Evolutionary conservation across 2,797 vertebrate species (phyloP), one percentile per base, ranked within the genome.

Genomic region (Pipistrellus kuhlii): DNA sequence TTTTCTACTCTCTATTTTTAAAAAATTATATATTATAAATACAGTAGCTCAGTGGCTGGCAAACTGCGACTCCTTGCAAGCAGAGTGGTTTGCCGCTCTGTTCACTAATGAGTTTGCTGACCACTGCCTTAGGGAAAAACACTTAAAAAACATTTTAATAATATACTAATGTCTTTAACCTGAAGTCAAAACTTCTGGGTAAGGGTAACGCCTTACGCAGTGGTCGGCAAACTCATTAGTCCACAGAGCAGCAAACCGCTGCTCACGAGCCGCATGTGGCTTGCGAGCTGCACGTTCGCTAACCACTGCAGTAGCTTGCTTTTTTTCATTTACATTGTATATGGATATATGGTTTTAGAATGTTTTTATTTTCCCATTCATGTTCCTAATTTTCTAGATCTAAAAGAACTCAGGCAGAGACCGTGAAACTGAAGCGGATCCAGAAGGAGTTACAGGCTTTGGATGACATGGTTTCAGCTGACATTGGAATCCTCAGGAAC

Each of bases 401-500:
- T 88, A 99, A 99, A 98, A 99, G 99, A 98, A 99, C 99, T 53
- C 99, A 99, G 85, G 99, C 99, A 3, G 99, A 99, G 96, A 98
- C 99, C 0, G 98, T 99, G 95, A 99, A 99, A 97, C 98, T 99
- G 62, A 99, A 99, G 95, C 98, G 99, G 85, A 99, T 99, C 97
- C 99, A 99, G 98, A 99, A 98, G 96, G 99, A 99, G 94, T 98
- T 99, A 9, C 99, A 99, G 97, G 98, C 98, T 38, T 98, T 99
- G 78, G 99, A 99, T 91, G 99, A 99, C 97, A 99, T 99, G 98
- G 99, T 99, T 75, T 99, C 99, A 27, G 99, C 98, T 81, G 99
- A 99, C 95, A 99, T 99, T 23, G 98, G 99, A 73, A 99, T 99
- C 97, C 98, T 99, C 95, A 98, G 99, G 96, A 98, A 98, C 73